Evolutionary conservation across 2,888 invertebrate species (phyloP).

Genomic region (Slavum lentiscoides): DNA sequence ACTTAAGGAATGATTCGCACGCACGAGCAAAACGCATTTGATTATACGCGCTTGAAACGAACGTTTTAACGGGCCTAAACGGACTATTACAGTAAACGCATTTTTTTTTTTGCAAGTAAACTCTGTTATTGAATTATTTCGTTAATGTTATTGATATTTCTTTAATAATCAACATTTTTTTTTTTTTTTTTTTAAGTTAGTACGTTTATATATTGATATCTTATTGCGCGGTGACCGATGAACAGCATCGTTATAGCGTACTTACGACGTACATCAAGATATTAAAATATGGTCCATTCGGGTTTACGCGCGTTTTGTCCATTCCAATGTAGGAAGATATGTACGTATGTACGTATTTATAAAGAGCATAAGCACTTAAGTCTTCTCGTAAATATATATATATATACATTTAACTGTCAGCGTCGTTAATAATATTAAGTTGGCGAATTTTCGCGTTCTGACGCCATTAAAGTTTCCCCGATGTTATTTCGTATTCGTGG

Average conservation of each 20-base stretch:
- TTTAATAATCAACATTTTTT: no score
- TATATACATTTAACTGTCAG: slow-evolving; percentile 2
- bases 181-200: no score
- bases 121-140: no score
- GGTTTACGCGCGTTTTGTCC: background rate
- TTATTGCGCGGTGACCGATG: background rate
- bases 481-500: background rate
- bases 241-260: no score
- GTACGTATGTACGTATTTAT: no score
- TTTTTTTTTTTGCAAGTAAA: no score
- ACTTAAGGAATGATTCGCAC: no score
- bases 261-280: background rate
- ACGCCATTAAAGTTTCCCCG: slow-evolving; percentile 8
- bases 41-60: no score
- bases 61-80: no score
- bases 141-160: no score
- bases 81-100: no score
- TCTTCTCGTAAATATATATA: background rate
- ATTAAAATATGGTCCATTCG: background rate
- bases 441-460: slow-evolving; percentile 4
- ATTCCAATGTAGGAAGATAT: background rate
- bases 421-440: slow-evolving; percentile 5
- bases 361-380: background rate
- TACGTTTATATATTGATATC: background rate
- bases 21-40: no score